phyloP scores from a whole-genome alignment of 2,797 vertebrate genomes.

The Craterocephalus amniculus region DNA sequence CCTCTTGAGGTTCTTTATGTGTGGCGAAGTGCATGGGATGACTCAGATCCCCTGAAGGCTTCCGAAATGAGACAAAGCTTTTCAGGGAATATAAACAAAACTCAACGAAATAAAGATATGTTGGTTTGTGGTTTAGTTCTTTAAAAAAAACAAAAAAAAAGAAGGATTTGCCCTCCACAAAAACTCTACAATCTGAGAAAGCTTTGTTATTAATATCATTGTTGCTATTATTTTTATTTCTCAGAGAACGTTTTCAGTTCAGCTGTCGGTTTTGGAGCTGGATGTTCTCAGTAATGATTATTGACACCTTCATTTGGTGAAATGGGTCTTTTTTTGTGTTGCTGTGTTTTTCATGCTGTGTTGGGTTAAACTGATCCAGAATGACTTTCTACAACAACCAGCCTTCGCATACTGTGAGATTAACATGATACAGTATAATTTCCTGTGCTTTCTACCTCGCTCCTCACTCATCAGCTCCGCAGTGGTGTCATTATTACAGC shows the following conservation, averaged over 20 bases:
- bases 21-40: constrained; percentile 36
- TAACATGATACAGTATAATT: not conserved
- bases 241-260: constrained; percentile 6
- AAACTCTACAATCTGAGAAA: not conserved
- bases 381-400: constrained; percentile 49
- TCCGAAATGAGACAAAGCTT: constrained; percentile 25
- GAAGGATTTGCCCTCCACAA: not conserved
- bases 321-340: constrained; percentile 32
- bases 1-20: constrained; percentile 41
- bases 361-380: constrained; percentile 51
- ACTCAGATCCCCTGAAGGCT: constrained; percentile 42
- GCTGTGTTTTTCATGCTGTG: constrained; percentile 35
- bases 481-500: constrained; percentile 4
- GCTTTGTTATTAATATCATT: not conserved
- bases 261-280: constrained; percentile 15
- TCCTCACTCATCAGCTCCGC: not conserved
- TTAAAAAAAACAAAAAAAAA: not conserved
- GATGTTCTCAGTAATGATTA: constrained; percentile 33
- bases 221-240: too few species aligned
- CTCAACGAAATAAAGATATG: not conserved
- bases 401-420: constrained; percentile 36
- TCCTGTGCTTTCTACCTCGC: not conserved
- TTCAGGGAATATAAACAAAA: not conserved
- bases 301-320: constrained; percentile 41
- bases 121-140: not conserved